Evolutionary conservation across 2,113 vertebrate genomes (phyloP), one percentile per base, ranked within the genome.

Genomic region (Epinephelus cyanopodus): DNA sequence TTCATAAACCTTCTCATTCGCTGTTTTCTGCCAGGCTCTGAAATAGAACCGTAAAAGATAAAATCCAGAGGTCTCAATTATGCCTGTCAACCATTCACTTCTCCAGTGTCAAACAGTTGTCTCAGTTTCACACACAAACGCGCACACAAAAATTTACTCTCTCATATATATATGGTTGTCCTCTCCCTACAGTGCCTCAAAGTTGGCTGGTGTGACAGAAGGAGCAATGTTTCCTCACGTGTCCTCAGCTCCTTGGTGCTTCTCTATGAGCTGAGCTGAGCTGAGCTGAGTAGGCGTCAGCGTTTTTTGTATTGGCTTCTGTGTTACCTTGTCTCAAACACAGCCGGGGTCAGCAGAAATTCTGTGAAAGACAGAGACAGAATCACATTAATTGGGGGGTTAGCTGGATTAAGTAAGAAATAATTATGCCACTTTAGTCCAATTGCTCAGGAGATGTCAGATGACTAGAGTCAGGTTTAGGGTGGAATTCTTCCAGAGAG

Each of bases 311-410:
- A 21, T 5, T 7, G 14, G 37, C 2, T 72, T 39, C n/a, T 53
- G 23, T 19, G 53, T 70, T 23, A 10, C 50, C 61, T 70, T 0
- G 25, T 80, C 65, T 80, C 42, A 54, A 15, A 25, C n/a, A 2
- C 47, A 17, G 75, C 77, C 42, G 73, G 91, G 93, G 96, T 99
- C 97, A 99, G 96, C 98, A 99, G 58, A 97, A 99, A 90, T 98
- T 99, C 97, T 99, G 90, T 0, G 29, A 53, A 37, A 81, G 29
- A 87, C 18, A 82, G 25, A 76, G 74, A 71, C 11, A 76, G 74
- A 71, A 82, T 6, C 14, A 27, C 1, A 13, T 14, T 48, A 37
- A 37, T 37, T 37, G 33, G 33, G 33, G 33, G 33, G 6, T 6
- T 29, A 37, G 33, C 6, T 37, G 5, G 33, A 37, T 37, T 37